phyloP scores from a whole-genome alignment of 2,797 vertebrate genomes.

The Falco biarmicus region DNA sequence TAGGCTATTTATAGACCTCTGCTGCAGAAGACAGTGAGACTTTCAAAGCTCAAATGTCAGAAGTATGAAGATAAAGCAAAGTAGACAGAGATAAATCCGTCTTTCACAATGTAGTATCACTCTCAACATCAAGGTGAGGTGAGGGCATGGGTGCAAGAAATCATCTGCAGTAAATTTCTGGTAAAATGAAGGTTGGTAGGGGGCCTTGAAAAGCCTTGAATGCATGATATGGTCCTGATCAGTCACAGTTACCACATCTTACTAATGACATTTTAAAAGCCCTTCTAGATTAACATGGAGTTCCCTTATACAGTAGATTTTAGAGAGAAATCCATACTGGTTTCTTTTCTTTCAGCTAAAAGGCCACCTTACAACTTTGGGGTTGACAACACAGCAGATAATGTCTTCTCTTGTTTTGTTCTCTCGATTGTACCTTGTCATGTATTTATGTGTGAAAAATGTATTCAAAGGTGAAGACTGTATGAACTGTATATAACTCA shows the following conservation, averaged over 20 bases:
- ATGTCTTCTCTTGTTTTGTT: background rate
- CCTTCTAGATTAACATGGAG: background rate
- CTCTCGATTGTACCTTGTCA: background rate
- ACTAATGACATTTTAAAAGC: background rate
- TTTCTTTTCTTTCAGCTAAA: background rate
- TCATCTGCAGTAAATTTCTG: background rate
- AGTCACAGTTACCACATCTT: background rate
- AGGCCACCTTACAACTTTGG: background rate
- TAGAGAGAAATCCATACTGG: background rate
- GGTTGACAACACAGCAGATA: background rate
- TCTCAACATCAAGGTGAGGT: background rate
- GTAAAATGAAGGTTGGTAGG: background rate
- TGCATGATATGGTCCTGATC: fast-evolving
- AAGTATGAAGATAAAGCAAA: background rate
- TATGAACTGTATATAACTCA: background rate
- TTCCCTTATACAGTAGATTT: background rate
- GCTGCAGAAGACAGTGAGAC: fast-evolving
- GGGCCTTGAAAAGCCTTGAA: background rate
- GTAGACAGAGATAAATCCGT: background rate
- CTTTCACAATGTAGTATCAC: background rate
- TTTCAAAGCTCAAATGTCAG: conserved; percentile 6
- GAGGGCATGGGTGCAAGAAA: background rate
- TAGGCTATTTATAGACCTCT: background rate
- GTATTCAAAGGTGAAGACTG: background rate
- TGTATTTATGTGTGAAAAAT: background rate